phyloP scores from a whole-genome alignment of 2,113 vertebrate genomes.

The Casuarius casuarius region DNA sequence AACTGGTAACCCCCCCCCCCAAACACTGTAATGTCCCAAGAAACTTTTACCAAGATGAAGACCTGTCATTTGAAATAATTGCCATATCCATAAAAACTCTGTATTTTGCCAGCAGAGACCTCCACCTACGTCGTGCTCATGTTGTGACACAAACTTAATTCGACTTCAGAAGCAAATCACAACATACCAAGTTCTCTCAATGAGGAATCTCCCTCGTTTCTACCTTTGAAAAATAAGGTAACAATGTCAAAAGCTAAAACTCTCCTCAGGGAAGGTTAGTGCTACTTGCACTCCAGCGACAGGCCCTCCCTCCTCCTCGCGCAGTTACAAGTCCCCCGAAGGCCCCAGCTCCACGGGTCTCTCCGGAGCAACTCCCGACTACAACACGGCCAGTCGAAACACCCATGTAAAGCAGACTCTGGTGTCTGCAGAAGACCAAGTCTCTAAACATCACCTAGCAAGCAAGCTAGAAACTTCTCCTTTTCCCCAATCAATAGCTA shows the following conservation, averaged over 20 bases:
- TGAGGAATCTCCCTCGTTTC: neutral
- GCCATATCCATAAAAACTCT: neutral
- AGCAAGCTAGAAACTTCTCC: neutral
- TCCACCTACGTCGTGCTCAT: neutral
- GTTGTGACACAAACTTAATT: neutral
- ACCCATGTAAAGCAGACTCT: neutral
- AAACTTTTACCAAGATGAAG: neutral
- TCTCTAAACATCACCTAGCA: neutral
- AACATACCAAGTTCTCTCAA: neutral
- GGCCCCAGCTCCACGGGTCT: neutral
- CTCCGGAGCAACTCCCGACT: neutral
- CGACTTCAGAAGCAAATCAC: neutral
- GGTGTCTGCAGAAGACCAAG: neutral
- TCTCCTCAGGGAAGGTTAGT: neutral
- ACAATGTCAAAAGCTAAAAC: neutral
- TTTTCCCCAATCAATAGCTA: neutral
- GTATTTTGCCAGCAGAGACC: neutral
- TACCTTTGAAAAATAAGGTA: neutral
- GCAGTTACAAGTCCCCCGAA: neutral
- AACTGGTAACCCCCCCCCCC: neutral
- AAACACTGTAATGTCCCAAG: neutral
- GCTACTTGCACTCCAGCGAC: neutral
- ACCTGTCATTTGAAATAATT: neutral
- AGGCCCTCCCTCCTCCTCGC: neutral
- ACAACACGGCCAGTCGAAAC: neutral